These are phyloP conservation scores for Copidosoma floridanum DNA, from an alignment of 1,140 invertebrate genomes.

Conservation along the genomic window DNA sequence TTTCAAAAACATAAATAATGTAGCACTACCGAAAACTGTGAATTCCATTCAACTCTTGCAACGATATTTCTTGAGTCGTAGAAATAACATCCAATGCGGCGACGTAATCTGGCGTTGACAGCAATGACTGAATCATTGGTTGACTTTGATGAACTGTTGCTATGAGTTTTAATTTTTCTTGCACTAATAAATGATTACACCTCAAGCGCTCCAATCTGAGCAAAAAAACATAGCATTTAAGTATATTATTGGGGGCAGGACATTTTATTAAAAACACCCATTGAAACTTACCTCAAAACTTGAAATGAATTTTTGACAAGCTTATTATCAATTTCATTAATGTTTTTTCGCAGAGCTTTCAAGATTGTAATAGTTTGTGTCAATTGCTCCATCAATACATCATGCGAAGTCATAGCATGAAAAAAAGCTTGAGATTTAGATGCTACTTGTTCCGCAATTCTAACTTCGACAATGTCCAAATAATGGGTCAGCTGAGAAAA, in stretches of 20 bases:
- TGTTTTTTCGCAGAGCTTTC: constrained; percentile 68
- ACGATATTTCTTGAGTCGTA: constrained; percentile 92
- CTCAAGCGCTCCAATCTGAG: constrained; percentile 60
- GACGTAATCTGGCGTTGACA: constrained; percentile 96
- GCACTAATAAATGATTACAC: constrained; percentile 63
- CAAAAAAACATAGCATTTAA: no score
- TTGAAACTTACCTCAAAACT: constrained; percentile 67
- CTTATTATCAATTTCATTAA: constrained; percentile 72
- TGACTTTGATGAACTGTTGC: constrained; percentile 96
- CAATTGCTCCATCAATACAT: constrained; percentile 87
- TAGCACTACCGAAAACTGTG: constrained; percentile 76
- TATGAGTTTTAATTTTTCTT: constrained; percentile 86
- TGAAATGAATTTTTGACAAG: constrained; percentile 79
- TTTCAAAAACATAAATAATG: constrained; percentile 5
- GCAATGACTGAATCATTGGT: constrained; percentile 89
- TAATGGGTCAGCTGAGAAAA: constrained; percentile 80
- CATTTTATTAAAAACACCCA: no score
- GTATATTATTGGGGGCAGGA: no score
- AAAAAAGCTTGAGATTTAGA: constrained; percentile 95
- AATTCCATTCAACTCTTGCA: constrained; percentile 84
- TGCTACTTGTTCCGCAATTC: constrained; percentile 94
- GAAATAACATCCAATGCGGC: constrained; percentile 95
- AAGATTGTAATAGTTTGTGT: constrained; percentile 78
- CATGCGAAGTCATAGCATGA: constrained; percentile 94
- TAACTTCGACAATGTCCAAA: constrained; percentile 91